A percentile compares a stretch with the other conserved stretches of the same genome.
phyloP scores from a whole-genome alignment of 1,140 invertebrate species.

The Vollenhovia emeryi region DNA sequence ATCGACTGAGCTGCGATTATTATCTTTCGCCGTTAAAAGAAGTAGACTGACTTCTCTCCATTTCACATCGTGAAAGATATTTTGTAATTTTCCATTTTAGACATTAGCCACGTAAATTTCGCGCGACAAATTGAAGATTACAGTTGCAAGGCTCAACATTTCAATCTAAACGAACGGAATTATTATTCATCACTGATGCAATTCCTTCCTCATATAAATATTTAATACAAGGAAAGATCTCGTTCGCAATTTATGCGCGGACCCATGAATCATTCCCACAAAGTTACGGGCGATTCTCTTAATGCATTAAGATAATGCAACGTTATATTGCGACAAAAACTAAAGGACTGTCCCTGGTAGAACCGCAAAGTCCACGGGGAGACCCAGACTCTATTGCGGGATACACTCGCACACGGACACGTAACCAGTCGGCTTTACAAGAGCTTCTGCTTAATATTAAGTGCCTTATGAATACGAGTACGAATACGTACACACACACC shows the following conservation, averaged over 20 bases:
- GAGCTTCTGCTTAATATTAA: slow-evolving; percentile 53
- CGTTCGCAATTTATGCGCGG: neutral
- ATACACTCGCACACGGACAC: neutral
- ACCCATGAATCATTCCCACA: neutral
- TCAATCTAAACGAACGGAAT: neutral
- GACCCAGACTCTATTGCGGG: neutral
- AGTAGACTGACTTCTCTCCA: no score
- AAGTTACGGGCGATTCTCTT: neutral
- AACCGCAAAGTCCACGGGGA: slow-evolving; percentile 23
- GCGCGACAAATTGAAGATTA: neutral
- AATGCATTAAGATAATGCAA: slow-evolving; percentile 10
- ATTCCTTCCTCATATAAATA: neutral
- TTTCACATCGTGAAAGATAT: neutral
- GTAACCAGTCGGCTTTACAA: slow-evolving; percentile 38
- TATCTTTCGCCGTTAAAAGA: neutral
- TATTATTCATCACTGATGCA: neutral
- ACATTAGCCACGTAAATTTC: neutral
- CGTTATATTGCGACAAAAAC: neutral
- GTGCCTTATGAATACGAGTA: slow-evolving; percentile 38
- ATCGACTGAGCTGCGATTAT: neutral
- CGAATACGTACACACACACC: neutral
- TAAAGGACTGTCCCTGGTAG: neutral
- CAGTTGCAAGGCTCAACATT: neutral
- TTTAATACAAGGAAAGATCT: neutral
- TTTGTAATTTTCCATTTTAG: neutral